Evolutionary conservation across 2,113 vertebrate genomes (phyloP).

Genomic region (Alaudala cheleensis): DNA sequence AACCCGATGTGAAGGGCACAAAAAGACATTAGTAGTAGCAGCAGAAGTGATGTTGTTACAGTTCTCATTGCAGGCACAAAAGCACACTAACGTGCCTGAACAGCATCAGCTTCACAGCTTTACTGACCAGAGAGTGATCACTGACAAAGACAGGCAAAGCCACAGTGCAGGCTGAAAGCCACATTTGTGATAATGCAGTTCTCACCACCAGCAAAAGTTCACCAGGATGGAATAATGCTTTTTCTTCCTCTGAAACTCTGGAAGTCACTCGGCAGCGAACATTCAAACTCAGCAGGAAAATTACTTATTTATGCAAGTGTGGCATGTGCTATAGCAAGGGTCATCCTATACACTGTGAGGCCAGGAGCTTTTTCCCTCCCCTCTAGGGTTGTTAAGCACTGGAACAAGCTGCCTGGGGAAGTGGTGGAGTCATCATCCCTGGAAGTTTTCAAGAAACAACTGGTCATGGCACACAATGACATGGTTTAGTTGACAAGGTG

Average conservation of each 20-base stretch:
- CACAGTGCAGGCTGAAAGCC: neutral
- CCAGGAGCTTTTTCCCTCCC: neutral
- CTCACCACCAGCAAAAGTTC: neutral
- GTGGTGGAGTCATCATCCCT: neutral
- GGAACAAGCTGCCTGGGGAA: neutral
- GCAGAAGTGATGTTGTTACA: neutral
- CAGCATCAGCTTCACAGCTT: neutral
- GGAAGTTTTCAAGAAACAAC: neutral
- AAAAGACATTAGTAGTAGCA: neutral
- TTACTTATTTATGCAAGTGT: neutral
- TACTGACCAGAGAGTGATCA: neutral
- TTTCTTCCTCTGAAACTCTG: neutral
- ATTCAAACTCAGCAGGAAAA: neutral
- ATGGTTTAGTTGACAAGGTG: neutral
- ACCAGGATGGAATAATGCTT: neutral
- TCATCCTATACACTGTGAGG: neutral
- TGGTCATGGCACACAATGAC: neutral
- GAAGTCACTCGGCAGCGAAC: neutral
- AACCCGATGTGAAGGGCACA: neutral
- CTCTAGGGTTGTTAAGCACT: neutral
- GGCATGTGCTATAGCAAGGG: neutral
- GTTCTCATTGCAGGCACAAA: neutral
- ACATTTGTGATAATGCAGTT: neutral
- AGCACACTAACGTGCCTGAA: neutral
- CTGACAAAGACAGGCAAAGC: neutral